These are phyloP conservation scores for Cololabis saira DNA, from an alignment of 2,113 vertebrate species.

Conservation along the genomic window DNA sequence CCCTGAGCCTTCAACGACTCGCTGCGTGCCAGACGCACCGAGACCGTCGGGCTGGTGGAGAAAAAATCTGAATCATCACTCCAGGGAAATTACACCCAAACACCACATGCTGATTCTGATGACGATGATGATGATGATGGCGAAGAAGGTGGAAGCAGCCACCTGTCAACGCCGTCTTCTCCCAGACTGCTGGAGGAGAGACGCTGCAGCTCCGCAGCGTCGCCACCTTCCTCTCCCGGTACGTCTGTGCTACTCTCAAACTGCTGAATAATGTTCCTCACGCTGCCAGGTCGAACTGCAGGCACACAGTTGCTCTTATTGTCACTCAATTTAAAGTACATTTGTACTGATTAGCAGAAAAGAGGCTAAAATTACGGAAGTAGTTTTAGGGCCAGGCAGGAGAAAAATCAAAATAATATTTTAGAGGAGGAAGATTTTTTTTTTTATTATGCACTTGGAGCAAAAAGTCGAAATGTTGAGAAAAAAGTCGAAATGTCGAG, in stretches of 20 bases:
- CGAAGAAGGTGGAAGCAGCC: background rate
- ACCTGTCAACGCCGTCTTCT: constrained; percentile 86
- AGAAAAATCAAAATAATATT: no score
- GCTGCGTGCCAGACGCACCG: constrained; percentile 88
- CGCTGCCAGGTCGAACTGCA: constrained; percentile 88
- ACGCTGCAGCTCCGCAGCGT: constrained; percentile 75
- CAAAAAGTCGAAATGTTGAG: no score
- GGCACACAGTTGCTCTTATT: background rate
- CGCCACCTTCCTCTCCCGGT: constrained; percentile 74
- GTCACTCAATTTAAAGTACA: background rate
- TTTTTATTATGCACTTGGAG: no score
- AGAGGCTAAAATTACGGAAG: no score
- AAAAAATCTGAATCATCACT: background rate
- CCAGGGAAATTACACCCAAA: rapidly evolving
- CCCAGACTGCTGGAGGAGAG: constrained; percentile 90
- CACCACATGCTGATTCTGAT: no score
- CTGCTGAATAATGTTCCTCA: constrained; percentile 95
- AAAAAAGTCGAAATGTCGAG: no score
- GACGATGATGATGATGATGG: background rate
- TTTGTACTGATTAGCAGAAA: background rate
- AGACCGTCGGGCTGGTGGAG: constrained; percentile 62
- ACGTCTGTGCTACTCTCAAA: constrained; percentile 88
- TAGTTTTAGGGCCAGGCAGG: no score
- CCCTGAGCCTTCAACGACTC: constrained; percentile 94
- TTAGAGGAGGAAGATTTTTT: no score